Conservation (phyloP, 1,140 invertebrate genomes). For the Drosophila kepulauana region DNA sequence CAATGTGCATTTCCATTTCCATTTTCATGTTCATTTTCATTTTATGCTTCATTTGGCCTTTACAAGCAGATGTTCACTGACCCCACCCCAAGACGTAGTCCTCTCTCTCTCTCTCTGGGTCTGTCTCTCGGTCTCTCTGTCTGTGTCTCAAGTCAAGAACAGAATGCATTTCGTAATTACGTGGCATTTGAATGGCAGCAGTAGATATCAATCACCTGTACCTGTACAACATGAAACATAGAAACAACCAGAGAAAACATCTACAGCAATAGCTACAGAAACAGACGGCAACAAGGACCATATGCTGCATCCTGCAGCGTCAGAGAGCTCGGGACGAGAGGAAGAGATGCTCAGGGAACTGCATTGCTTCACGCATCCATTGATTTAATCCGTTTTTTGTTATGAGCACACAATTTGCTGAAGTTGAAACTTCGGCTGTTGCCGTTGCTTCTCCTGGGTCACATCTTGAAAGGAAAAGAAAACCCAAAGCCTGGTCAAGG, state of each 20-base stretch:
- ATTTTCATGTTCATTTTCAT: conserved; percentile 18
- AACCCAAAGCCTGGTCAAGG: conserved; percentile 12
- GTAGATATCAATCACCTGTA: conserved; percentile 37
- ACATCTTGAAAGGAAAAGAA: conserved; percentile 30
- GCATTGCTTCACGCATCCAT: conserved; percentile 59
- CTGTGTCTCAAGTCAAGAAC: conserved; percentile 17
- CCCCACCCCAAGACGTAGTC: neutral
- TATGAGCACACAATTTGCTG: conserved; percentile 27
- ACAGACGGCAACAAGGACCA: conserved; percentile 17
- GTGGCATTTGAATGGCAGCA: conserved; percentile 40
- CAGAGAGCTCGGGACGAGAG: neutral
- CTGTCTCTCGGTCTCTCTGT: neutral
- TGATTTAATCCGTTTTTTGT: conserved; percentile 66
- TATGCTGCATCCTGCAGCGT: conserved; percentile 28
- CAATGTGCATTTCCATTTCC: conserved; percentile 16
- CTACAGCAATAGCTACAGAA: neutral
- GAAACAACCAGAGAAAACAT: neutral
- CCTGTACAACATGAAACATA: neutral
- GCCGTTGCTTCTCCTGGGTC: conserved; percentile 5
- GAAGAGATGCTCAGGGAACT: neutral
- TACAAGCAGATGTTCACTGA: conserved; percentile 22
- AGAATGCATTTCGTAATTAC: conserved; percentile 38
- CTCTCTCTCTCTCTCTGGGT: neutral
- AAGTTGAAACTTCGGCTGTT: no score
- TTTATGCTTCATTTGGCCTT: conserved; percentile 36